Percentiles rank a stretch among this genome's conserved stretches.
Conservation (phyloP, 2,797 vertebrate species). For the Enteromius treurensis region DNA sequence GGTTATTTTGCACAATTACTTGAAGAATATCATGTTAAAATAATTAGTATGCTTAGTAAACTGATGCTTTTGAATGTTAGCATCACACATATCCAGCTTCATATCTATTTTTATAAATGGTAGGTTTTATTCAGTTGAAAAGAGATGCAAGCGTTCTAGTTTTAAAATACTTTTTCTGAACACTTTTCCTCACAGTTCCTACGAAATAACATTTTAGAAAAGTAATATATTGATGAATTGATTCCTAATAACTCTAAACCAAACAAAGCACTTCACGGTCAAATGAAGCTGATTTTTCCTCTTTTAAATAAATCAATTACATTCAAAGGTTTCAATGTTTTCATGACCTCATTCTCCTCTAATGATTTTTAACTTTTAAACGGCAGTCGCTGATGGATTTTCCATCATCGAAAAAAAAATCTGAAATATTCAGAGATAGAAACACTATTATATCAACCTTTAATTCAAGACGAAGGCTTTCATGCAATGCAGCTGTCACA, state of each 20-base stretch:
- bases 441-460: not conserved
- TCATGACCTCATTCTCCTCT: not conserved
- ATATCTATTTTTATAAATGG: no score
- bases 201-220: not conserved
- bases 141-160: not conserved
- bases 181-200: not conserved
- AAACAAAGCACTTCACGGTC: not conserved
- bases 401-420: no score
- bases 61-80: no score
- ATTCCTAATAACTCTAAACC: not conserved
- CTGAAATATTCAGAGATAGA: not conserved
- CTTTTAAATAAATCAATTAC: not conserved
- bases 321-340: not conserved
- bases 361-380: not conserved
- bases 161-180: not conserved
- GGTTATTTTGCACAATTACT: no score
- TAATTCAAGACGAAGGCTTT: slow-evolving; percentile 1
- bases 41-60: no score
- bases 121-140: not conserved
- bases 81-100: no score
- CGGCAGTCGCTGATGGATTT: not conserved
- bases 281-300: not conserved
- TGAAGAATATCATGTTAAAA: no score
- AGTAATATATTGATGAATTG: not conserved
- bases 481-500: slow-evolving; percentile 47